phyloP scores from a whole-genome alignment of 2,888 invertebrate species.

The Sarcophaga subvicina region DNA sequence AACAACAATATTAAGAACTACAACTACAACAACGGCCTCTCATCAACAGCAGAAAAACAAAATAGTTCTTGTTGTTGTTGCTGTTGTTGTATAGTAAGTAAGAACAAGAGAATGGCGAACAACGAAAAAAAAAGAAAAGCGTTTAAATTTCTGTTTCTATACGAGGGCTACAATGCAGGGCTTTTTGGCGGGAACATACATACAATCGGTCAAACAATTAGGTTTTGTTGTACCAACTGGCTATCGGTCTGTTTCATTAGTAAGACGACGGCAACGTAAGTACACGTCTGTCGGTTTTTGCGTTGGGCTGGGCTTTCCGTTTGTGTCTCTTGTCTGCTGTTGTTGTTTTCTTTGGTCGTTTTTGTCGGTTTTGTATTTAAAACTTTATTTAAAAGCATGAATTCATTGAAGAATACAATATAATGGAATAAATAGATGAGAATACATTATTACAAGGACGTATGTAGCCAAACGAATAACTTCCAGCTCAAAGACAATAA shows the following conservation, averaged over 20 bases:
- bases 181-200: slow-evolving; percentile 41
- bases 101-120: background rate
- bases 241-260: background rate
- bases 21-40: background rate
- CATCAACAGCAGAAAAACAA: background rate
- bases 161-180: slow-evolving; percentile 53
- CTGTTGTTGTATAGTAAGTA: too few species aligned
- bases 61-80: slow-evolving; percentile 9
- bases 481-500: too few species aligned
- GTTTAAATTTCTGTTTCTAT: slow-evolving; percentile 13
- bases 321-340: slow-evolving; percentile 9
- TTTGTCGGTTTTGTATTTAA: slow-evolving; percentile 7
- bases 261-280: background rate
- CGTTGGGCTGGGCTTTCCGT: background rate
- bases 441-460: too few species aligned
- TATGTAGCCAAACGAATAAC: too few species aligned
- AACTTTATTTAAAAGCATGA: background rate
- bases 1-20: slow-evolving; percentile 40
- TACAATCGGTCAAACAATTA: slow-evolving; percentile 38
- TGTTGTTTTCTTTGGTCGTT: background rate
- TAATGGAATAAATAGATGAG: too few species aligned
- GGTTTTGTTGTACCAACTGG: slow-evolving; percentile 22
- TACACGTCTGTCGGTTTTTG: background rate
- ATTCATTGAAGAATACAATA: background rate
- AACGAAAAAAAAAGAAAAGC: background rate